Base-by-base conservation (phyloP, 2,797 vertebrate species). In the Sebastiscus albofasciatus region DNA sequence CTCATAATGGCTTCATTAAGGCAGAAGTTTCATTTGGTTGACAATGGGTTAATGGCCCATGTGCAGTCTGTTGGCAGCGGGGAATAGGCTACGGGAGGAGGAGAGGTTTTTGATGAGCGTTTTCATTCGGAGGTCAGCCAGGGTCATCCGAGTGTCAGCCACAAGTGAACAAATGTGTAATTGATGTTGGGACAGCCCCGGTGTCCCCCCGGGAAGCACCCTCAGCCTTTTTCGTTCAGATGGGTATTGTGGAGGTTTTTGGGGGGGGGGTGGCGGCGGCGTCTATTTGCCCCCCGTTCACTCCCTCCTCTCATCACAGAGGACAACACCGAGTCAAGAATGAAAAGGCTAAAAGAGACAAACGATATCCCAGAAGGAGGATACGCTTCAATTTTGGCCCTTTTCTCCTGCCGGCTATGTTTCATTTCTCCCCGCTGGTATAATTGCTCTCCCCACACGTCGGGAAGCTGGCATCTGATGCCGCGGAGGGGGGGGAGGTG, bases 1-100 rank as follows among this genome's bases (percentile, higher is more conserved):
- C 96, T 95, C 95, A 96, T 96, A 96, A 96, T 96, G 95, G 96
- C 95, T 96, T 96, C 95, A 97, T 97, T 95, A 92, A 96, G 95
- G 95, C 95, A 95, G 94, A 94, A 94, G 93, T 95, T 96, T 92
- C 82, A 96, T 96, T 96, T 96, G 95, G 92, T 94, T 96, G 92
- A 96, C 96, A 96, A 97, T 95, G 94, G 95, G 87, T 96, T 96
- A 96, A 96, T 94, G 92, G 94, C 92, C 92, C 87, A 92, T 93
- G 92, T 82, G 90, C 89, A 91, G 93, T 94, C 93, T 91, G 92
- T 94, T 94, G 89, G 89, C 89, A 79, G 79, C 82, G 67, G 27
- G 87, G 84, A 86, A 88, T 88, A 84, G 87, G 77, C 87, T 22
- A 36, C 80, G 73, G 84, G 89, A 90, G 92, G 93, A 83, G 90